Evolutionary conservation across 2,888 invertebrate genomes (phyloP).

Genomic region (Nemoura dubitans): DNA sequence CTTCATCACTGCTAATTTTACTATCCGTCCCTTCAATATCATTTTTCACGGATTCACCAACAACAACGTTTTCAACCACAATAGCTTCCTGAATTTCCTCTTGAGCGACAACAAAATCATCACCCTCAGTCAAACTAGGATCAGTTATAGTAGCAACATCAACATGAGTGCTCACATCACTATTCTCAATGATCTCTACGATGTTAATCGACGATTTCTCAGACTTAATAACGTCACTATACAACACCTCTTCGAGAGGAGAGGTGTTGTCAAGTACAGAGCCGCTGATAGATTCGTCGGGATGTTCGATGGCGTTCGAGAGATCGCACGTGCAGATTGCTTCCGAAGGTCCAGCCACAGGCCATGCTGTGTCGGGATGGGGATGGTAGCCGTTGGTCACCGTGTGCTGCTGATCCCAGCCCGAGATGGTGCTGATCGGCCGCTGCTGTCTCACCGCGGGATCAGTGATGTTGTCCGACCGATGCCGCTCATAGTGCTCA

Average conservation of each 20-base stretch:
- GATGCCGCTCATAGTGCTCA: slow-evolving; percentile 92
- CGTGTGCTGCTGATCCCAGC: slow-evolving; percentile 77
- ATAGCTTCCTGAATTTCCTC: slow-evolving; percentile 47
- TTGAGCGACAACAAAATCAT: slow-evolving; percentile 28
- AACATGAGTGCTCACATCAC: neutral
- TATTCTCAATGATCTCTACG: neutral
- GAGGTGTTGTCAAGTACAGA: neutral
- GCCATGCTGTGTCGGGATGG: slow-evolving; percentile 53
- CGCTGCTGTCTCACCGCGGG: slow-evolving; percentile 91
- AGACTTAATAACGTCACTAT: neutral
- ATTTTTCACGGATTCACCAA: slow-evolving; percentile 48
- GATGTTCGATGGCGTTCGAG: neutral
- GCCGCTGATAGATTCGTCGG: neutral
- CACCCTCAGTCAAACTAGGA: neutral
- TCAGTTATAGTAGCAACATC: slow-evolving; percentile 25
- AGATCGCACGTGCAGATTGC: slow-evolving; percentile 36
- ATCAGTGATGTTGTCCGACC: slow-evolving; percentile 95
- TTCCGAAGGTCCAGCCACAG: slow-evolving; percentile 20
- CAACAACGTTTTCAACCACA: slow-evolving; percentile 41
- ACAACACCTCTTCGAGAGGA: neutral
- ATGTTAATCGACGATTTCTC: slow-evolving; percentile 16
- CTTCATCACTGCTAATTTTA: slow-evolving; percentile 49
- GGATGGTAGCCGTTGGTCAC: slow-evolving; percentile 56
- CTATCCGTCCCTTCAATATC: slow-evolving; percentile 50
- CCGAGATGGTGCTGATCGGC: slow-evolving; percentile 96